Base-by-base conservation (phyloP, 2,797 vertebrate genomes). In the Pelodytes ibericus region DNA sequence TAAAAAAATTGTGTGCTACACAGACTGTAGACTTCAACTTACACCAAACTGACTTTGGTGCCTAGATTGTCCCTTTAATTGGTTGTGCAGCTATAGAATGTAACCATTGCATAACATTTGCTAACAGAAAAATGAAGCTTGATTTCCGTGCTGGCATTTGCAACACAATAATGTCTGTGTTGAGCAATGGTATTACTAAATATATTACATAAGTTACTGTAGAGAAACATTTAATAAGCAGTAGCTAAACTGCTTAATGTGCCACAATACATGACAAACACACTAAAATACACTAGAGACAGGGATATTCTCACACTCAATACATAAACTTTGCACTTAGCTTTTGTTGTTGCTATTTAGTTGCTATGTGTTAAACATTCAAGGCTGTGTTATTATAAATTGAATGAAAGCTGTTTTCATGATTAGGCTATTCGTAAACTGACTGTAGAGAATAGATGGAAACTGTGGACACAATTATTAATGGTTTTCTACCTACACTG, bases 161-260 rank as follows among this genome's bases (percentile, higher is more conserved):
- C n/a, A 53, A 22, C 24, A 53, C 49, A 53, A 53, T 53, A 22
- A 53, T 24, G 18, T 24, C n/a, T 53, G 49, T 53, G 49, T 53
- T 20, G 4, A 22, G 6, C 49, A 53, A 22, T 3, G 49, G 20
- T 24, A 53, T 53, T 53, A 44, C 41, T 44, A 13, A 36, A 44
- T n/a, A n/a, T n/a, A n/a, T n/a, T n/a, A 39, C 49, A 53, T 24
- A 53, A 53, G 49, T 10, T 44, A 44, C 41, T 36, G 13, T 2
- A 16, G 10, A 44, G n/a, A 39, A 53, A 53, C 49, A 53, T 53
- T 53, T 53, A 24, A 53, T 53, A 53, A 20, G n/a, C 1, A 53
- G 11, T 8, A 24, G 49, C 16, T 22, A 53, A 53, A 24, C 49
- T 1, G 13, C 20, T 2, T 53, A 22, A 5, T 53, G 11, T 53